Evolutionary conservation across 2,113 vertebrate species (phyloP), one percentile per base, ranked within the genome.

Genomic region (Triplophysa dalaica): DNA sequence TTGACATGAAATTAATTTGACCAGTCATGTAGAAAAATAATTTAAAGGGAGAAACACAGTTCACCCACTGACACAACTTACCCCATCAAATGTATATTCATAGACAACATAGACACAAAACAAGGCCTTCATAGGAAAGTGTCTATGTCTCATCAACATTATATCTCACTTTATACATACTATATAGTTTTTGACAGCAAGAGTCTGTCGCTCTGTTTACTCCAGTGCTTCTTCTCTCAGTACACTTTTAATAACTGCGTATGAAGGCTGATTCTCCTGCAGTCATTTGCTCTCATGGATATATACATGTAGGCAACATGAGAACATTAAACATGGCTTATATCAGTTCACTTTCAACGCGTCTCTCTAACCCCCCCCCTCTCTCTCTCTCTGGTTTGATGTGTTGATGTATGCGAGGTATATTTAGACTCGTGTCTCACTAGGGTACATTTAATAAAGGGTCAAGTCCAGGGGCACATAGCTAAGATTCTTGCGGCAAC

Each of bases 351-450:
- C 54, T 13, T 74, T 69, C 41, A 43, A 61, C 43, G 66, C 9
- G 10, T 73, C 62, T 33, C 58, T 73, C 22, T 54, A 75, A 62
- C 41, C 29, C 38, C 43, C 4, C 33, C 60, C 75, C 66, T 70
- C 77, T 65, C 62, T 64, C 21, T 61, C 73, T 81, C n/a, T 81
- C 64, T 72, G 50, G 29, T 72, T 74, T 84, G 41, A 79, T 75
- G 50, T 45, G 69, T 70, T 86, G 78, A 80, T 75, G 54, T 68
- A 78, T 48, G 43, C 33, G 2, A 62, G 54, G 70, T 81, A 85
- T 81, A 81, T 78, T 83, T 76, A 85, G 81, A 81, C 22, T 13
- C 2, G 16, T 4, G 62, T 61, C 66, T 66, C 38, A 65, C 60
- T 60, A 29, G 24, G 68, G 33, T 48, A 19, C 26, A 26, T 45